Percentiles rank a stretch among this genome's conserved stretches.
Conservation (phyloP, 2,888 invertebrate genomes). For the Protodeltote pygarga region DNA sequence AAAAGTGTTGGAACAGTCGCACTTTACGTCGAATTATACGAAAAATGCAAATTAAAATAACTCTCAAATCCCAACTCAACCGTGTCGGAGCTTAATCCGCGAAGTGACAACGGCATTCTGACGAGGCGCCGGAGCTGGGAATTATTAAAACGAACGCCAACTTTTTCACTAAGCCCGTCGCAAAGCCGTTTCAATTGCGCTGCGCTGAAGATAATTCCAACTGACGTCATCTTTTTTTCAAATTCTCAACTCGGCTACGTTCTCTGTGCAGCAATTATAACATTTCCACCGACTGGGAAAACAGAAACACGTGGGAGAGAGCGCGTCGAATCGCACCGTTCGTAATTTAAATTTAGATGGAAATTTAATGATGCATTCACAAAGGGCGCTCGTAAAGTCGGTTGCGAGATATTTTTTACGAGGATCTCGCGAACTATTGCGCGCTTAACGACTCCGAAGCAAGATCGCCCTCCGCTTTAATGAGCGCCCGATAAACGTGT, state of each 20-base stretch:
- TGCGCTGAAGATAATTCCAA: conserved; percentile 87
- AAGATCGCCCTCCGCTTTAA: conserved; percentile 86
- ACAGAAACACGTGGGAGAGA: conserved; percentile 85
- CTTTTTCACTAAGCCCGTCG: conserved; percentile 87
- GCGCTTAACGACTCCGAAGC: conserved; percentile 87
- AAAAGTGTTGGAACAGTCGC: conserved; percentile 59
- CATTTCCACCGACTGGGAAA: conserved; percentile 86
- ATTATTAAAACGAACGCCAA: conserved; percentile 87
- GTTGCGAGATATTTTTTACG: conserved; percentile 87
- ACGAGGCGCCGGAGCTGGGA: conserved; percentile 87
- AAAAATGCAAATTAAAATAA: conserved; percentile 86
- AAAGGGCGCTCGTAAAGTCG: conserved; percentile 87
- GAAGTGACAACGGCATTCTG: conserved; percentile 87
- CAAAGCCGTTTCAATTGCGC: conserved; percentile 87
- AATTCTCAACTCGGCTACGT: conserved; percentile 83
- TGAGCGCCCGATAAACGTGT: conserved; percentile 87
- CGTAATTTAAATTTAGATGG: conserved; percentile 87
- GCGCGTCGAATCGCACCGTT: conserved; percentile 82
- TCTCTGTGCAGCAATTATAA: conserved; percentile 86
- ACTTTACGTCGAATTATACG: conserved; percentile 72
- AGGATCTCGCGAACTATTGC: conserved; percentile 87
- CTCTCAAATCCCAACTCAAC: conserved; percentile 85
- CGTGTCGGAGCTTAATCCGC: conserved; percentile 86
- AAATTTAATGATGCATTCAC: conserved; percentile 87
- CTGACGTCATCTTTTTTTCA: conserved; percentile 87